These are phyloP conservation scores for Gryllus longicercus DNA, from an alignment of 2,888 invertebrate species.

Conservation along the genomic window DNA sequence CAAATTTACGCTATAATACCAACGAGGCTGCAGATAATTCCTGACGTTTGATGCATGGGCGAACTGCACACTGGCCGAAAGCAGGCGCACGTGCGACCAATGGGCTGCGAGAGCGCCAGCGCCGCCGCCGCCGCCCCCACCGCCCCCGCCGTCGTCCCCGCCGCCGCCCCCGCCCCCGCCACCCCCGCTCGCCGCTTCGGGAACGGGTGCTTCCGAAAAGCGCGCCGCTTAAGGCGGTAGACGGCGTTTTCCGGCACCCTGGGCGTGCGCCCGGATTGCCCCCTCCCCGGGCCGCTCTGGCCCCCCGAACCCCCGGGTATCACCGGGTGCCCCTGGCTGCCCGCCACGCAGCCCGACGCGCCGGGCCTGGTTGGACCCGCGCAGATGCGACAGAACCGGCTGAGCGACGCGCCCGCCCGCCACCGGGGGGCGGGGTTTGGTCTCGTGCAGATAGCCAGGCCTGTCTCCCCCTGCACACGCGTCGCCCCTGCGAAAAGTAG, in stretches of 20 bases:
- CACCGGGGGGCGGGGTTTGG: not conserved
- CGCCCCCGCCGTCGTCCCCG: not conserved
- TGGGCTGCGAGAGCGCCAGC: not conserved
- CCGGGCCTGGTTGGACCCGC: not conserved
- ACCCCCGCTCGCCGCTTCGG: not conserved
- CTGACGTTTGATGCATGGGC: slow-evolving; percentile 9
- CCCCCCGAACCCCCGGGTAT: too few species aligned
- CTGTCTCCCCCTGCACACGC: too few species aligned
- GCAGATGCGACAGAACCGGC: not conserved
- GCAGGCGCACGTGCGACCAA: not conserved
- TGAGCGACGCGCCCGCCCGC: not conserved
- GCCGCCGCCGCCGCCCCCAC: not conserved
- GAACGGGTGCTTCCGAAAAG: not conserved
- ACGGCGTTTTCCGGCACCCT: not conserved
- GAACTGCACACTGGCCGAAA: slow-evolving; percentile 1
- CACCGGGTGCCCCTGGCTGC: too few species aligned
- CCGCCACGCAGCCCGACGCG: too few species aligned
- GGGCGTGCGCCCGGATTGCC: not conserved
- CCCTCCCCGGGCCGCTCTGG: too few species aligned
- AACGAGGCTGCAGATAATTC: slow-evolving; percentile 17
- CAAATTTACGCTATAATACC: slow-evolving; percentile 17
- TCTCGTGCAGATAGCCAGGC: too few species aligned
- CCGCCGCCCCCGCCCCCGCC: not conserved
- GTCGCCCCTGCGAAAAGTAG: too few species aligned
- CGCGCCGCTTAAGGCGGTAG: not conserved